Conservation (phyloP, 2,797 vertebrate species). For the Ateles fusciceps region DNA sequence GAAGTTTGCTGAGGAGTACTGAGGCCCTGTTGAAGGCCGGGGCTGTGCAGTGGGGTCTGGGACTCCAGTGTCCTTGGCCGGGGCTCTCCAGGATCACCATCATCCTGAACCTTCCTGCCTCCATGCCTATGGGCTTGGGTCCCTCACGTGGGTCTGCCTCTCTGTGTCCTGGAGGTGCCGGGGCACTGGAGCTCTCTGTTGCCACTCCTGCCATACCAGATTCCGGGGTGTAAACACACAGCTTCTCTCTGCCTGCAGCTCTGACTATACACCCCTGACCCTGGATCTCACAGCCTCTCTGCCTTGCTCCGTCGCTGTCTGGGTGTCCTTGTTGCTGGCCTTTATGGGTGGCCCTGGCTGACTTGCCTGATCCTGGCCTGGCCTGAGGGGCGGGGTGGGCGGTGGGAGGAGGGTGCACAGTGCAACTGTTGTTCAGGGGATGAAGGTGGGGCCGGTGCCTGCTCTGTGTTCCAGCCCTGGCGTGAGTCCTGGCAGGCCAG, state of each 20-base stretch:
- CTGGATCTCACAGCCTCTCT: not conserved
- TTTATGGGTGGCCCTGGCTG: constrained; percentile 57
- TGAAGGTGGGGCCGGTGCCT: constrained; percentile 28
- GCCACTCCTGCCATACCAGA: not conserved
- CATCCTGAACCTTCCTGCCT: not conserved
- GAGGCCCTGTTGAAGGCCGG: not conserved
- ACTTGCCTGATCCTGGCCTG: constrained; percentile 19
- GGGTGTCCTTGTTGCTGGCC: constrained; percentile 30
- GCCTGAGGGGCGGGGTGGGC: constrained; percentile 1
- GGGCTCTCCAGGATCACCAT: not conserved
- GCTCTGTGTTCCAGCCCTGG: constrained; percentile 12
- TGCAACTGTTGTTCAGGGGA: constrained; percentile 52
- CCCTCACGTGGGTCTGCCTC: not conserved
- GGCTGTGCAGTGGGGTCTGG: not conserved
- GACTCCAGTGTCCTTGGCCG: not conserved
- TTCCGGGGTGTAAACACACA: not conserved
- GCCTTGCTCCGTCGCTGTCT: not conserved
- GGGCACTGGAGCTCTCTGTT: not conserved
- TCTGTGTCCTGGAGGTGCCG: not conserved
- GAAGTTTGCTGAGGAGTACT: not conserved
- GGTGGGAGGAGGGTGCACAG: constrained; percentile 32
- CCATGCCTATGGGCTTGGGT: not conserved
- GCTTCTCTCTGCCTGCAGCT: not conserved
- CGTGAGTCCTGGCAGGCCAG: not conserved
- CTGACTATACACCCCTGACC: not conserved